Base-by-base conservation (phyloP, 2,888 invertebrate genomes). In the Priocnemis perturbator region DNA sequence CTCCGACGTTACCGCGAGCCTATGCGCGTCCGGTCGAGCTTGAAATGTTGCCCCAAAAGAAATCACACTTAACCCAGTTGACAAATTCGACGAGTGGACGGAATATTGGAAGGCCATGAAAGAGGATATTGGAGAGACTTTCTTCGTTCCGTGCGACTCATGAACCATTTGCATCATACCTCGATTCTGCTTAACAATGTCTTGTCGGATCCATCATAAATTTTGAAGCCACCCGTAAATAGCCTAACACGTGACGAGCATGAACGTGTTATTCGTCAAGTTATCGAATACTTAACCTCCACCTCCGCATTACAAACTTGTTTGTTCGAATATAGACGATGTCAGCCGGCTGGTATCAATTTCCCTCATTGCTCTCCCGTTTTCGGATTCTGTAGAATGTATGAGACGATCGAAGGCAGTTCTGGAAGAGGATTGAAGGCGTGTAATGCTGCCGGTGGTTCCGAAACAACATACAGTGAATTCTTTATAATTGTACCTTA, bases 351-450 rank as follows among this genome's bases (percentile, higher is more conserved):
- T 9, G 7, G 7, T 37, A 37, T 37, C 37, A 37, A 37, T 37
- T 37, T 37, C 37, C 37, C 1, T 9, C 37, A 9, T n/a, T n/a
- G n/a, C n/a, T 37, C 50, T 11, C 50, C 15, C 19, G 50, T 2
- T 73, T 72, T 71, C 64, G 55, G 70, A 55, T 65, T 76, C 19
- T 19, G 73, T 59, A 74, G 77, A 78, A 77, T 81, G 76, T 77
- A 78, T 71, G 81, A 81, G 78, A 81, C 77, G 78, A 77, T 77
- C 73, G 73, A 62, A 70, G 23, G 64, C 56, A 50, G 67, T 69
- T 60, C 17, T 3, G 58, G 7, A 37, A 37, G 11, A 11, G 37
- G 37, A 9, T 9, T 11, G 37, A 37, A 11, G 14, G 37, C 4
- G 37, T 23, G 56, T 20, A 37, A 7, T 3, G 44, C 0, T 2